A percentile compares a stretch with the other conserved stretches of the same genome.
phyloP scores from a whole-genome alignment of 2,888 invertebrate species.

The Liodrosophila aerea region DNA sequence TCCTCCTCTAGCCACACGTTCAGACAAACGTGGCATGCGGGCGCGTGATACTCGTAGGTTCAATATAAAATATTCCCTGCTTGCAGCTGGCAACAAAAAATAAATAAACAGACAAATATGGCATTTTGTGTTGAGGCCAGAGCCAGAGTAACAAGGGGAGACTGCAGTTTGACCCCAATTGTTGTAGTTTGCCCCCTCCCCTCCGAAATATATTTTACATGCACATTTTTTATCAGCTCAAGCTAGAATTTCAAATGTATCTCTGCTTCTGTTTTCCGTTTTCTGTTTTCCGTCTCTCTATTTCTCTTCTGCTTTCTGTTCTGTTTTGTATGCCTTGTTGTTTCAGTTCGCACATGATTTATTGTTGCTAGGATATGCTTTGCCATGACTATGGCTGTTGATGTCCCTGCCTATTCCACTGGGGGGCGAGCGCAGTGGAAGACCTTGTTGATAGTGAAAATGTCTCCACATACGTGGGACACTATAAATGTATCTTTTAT shows the following conservation, averaged over 20 bases:
- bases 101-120: slow-evolving; percentile 32
- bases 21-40: too few species aligned
- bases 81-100: slow-evolving; percentile 27
- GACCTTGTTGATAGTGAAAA: slow-evolving; percentile 58
- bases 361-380: slow-evolving; percentile 44
- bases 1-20: slow-evolving; percentile 24
- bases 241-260: slow-evolving; percentile 66
- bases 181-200: slow-evolving; percentile 38
- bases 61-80: too few species aligned
- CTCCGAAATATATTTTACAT: slow-evolving; percentile 59
- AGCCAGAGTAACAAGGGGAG: background rate
- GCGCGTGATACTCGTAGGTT: too few species aligned
- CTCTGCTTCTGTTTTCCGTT: slow-evolving; percentile 26
- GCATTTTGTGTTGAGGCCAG: slow-evolving; percentile 5
- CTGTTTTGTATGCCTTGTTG: slow-evolving; percentile 24
- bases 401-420: slow-evolving; percentile 36
- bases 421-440: background rate
- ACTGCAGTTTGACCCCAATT: slow-evolving; percentile 67
- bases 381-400: slow-evolving; percentile 42
- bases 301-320: slow-evolving; percentile 24
- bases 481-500: slow-evolving; percentile 12
- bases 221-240: slow-evolving; percentile 69
- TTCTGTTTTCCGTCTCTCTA: slow-evolving; percentile 24
- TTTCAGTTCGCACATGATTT: slow-evolving; percentile 51
- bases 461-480: slow-evolving; percentile 5